Percentiles rank a stretch among this genome's conserved stretches.
phyloP scores from a whole-genome alignment of 2,113 vertebrate species.

The Vulpes lagopus region DNA sequence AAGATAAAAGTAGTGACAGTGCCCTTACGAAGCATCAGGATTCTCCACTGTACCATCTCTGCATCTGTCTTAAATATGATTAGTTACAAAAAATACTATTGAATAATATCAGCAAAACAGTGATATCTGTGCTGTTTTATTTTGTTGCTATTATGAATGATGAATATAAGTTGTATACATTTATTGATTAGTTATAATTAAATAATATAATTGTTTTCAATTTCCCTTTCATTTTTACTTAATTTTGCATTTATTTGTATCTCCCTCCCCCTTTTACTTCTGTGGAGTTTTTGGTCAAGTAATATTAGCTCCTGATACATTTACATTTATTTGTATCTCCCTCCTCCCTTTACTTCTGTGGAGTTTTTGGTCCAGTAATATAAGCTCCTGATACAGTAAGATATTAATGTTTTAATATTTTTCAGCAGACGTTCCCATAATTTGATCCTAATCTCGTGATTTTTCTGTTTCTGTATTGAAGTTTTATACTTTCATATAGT shows the following conservation, averaged over 20 bases:
- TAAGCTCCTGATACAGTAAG: neutral
- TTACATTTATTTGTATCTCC: neutral
- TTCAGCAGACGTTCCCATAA: neutral
- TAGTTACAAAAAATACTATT: slow-evolving; percentile 31
- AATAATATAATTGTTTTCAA: slow-evolving; percentile 1
- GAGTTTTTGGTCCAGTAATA: neutral
- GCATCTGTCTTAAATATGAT: neutral
- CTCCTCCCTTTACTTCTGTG: neutral
- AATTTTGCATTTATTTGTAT: neutral
- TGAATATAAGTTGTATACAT: neutral
- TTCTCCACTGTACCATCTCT: neutral
- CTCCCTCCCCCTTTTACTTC: neutral
- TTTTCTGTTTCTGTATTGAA: neutral
- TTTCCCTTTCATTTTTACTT: neutral
- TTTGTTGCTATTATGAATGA: neutral
- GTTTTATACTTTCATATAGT: neutral
- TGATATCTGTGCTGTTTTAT: neutral
- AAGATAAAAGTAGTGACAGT: neutral
- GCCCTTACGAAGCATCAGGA: neutral
- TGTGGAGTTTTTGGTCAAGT: neutral
- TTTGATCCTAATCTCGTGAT: neutral
- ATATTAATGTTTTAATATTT: neutral
- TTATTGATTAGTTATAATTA: neutral
- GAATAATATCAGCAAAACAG: neutral
- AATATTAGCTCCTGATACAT: neutral